These are phyloP conservation scores for Octonoba sinensis DNA, from an alignment of 2,888 invertebrate genomes.

Conservation along the genomic window DNA sequence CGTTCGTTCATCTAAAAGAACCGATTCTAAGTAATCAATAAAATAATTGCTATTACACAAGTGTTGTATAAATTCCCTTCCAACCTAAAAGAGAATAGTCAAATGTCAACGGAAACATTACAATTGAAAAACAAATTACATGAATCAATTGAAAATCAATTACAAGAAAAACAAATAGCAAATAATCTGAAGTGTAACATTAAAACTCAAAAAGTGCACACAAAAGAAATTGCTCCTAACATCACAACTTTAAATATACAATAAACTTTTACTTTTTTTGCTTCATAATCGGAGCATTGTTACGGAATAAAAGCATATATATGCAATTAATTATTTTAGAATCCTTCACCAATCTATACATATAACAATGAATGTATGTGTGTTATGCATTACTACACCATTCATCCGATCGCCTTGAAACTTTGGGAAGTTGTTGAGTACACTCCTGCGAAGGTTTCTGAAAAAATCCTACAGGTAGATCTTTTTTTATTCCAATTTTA, in stretches of 20 bases:
- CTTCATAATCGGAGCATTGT: too few relatives aligned
- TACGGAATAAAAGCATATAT: too few relatives aligned
- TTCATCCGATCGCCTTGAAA: too few relatives aligned
- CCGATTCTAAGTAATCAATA: constrained; percentile 90
- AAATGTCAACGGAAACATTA: not conserved
- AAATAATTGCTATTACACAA: constrained; percentile 85
- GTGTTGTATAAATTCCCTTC: constrained; percentile 85
- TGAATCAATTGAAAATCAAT: not conserved
- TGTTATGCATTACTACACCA: too few relatives aligned
- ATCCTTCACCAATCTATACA: too few relatives aligned
- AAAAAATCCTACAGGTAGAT: too few relatives aligned
- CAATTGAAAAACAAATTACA: not conserved
- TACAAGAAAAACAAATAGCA: not conserved
- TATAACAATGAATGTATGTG: too few relatives aligned
- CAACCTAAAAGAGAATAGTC: constrained; percentile 74
- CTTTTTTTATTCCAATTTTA: too few relatives aligned
- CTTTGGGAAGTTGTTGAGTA: too few relatives aligned
- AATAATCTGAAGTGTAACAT: not conserved
- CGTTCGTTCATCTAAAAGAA: constrained; percentile 86
- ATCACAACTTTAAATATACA: not conserved
- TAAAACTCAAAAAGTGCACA: not conserved
- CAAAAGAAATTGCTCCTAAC: not conserved
- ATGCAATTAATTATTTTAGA: too few relatives aligned
- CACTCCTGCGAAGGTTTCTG: too few relatives aligned
- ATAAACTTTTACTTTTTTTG: too few relatives aligned